phyloP scores from a whole-genome alignment of 30 jellyfish, hydroid and myxozoan genomes.

The Chrysaora quinquecirrha region DNA sequence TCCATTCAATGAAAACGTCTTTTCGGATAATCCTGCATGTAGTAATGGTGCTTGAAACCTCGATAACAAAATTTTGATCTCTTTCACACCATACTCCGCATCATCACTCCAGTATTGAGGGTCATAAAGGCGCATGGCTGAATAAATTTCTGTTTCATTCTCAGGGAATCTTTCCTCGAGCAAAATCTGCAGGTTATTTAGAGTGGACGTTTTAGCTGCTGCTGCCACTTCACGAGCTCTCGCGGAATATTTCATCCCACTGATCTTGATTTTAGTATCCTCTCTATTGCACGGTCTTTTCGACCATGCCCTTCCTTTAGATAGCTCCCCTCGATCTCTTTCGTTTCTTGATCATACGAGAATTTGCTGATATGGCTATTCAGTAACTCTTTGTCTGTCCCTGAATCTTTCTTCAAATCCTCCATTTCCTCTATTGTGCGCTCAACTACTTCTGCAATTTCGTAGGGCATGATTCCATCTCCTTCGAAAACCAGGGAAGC shows the following conservation, averaged over 20 bases:
- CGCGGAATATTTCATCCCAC: constrained; percentile 14
- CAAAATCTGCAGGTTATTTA: background rate
- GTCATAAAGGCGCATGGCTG: constrained; percentile 16
- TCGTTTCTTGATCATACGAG: constrained; percentile 4
- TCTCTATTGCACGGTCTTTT: constrained; percentile 24
- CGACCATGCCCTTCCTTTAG: constrained; percentile 39
- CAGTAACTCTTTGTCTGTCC: constrained; percentile 54
- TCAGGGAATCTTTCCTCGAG: constrained; percentile 34
- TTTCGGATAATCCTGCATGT: constrained; percentile 19
- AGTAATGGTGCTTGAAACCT: constrained; percentile 13
- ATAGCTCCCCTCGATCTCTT: background rate
- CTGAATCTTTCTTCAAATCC: constrained; percentile 10
- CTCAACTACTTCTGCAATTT: constrained; percentile 4
- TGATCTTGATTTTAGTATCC: background rate
- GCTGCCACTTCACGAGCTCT: constrained; percentile 17
- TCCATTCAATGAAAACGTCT: constrained; percentile 41
- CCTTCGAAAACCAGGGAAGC: constrained; percentile 39
- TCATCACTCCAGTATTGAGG: constrained; percentile 62
- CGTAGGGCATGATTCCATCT: constrained; percentile 33
- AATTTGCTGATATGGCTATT: constrained; percentile 42
- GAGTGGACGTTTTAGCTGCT: constrained; percentile 15
- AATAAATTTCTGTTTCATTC: constrained; percentile 9
- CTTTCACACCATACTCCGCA: constrained; percentile 12
- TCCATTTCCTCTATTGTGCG: constrained; percentile 12
- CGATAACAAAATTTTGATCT: background rate